Evolutionary conservation across 2,113 vertebrate genomes (phyloP), one percentile per base, ranked within the genome.

Genomic region (Oxyruncus cristatus): DNA sequence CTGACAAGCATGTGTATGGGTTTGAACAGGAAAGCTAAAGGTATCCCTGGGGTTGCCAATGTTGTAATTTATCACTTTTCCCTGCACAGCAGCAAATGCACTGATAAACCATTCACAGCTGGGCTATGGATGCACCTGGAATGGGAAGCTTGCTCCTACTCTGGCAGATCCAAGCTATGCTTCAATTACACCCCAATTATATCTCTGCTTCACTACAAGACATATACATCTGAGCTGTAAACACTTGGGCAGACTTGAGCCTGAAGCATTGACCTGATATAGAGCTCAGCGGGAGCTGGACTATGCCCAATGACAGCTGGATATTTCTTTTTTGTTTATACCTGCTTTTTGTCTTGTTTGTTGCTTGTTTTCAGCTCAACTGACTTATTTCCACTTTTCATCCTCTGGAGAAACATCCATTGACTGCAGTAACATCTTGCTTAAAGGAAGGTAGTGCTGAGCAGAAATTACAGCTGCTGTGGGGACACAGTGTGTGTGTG

Each of bases 241-340:
- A 35, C 35, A 63, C 58, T 52, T 70, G 62, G 44, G 27, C 56
- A 88, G 72, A 74, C 44, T 55, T 63, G 12, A 52, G 52, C 41
- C 46, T 58, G 72, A 85, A 92, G n/a, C 71, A 61, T 2, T 92
- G 89, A 61, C 47, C 79, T 90, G 44, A 88, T 33, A 82, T 49
- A 90, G 46, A 92, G 35, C 47, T 83, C 89, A 92, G 30, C 33
- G 2, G 2, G 42, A 93, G 55, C 0, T 68, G 44, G 32, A 55
- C 52, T 61, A 14, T 50, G 27, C 47, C 37, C 26, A 85, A 4
- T 62, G 71, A 46, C 67, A 95, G 90, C 17, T 89, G 37, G 63
- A 49, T 96, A 76, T 77, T 93, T 93, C 33, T 55, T 84, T 95
- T 94, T 88, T 59, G 46, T 83, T 85, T 84, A 72, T 89, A 88